phyloP scores from a whole-genome alignment of 2,888 invertebrate genomes.

The Trissoscelio sp. region DNA sequence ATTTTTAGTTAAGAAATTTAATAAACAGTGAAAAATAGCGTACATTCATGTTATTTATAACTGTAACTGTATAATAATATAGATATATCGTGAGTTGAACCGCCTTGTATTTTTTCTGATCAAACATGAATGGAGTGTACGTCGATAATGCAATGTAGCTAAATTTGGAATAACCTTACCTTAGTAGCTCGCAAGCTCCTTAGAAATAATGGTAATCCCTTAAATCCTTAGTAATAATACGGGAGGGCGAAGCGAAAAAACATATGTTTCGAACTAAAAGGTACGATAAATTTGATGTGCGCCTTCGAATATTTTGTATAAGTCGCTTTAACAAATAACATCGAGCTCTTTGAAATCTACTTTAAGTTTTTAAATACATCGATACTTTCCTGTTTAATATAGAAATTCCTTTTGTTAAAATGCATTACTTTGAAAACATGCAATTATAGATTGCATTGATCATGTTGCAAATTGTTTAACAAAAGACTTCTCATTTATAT shows the following conservation, averaged over 20 bases:
- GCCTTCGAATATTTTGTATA: conserved; percentile 12
- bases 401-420: conserved; percentile 11
- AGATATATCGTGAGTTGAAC: neutral
- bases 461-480: neutral
- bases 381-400: neutral
- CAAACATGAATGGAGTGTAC: conserved; percentile 8
- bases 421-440: neutral
- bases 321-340: conserved; percentile 7
- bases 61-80: neutral
- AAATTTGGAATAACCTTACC: conserved; percentile 49
- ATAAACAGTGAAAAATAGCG: conserved; percentile 15
- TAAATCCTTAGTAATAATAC: conserved; percentile 31
- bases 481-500: neutral
- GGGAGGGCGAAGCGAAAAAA: conserved; percentile 13
- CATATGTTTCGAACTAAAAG: conserved; percentile 18
- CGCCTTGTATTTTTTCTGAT: neutral
- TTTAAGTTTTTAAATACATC: conserved; percentile 5
- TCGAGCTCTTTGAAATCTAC: conserved; percentile 9
- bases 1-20: no score
- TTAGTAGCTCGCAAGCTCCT: conserved; percentile 31
- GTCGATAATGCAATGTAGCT: conserved; percentile 39
- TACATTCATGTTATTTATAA: conserved; percentile 15
- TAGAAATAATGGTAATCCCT: conserved; percentile 37
- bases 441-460: no score
- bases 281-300: conserved; percentile 37